Evolutionary conservation across 2,113 vertebrate genomes (phyloP).

Genomic region (Paracanthobrama guichenoti): DNA sequence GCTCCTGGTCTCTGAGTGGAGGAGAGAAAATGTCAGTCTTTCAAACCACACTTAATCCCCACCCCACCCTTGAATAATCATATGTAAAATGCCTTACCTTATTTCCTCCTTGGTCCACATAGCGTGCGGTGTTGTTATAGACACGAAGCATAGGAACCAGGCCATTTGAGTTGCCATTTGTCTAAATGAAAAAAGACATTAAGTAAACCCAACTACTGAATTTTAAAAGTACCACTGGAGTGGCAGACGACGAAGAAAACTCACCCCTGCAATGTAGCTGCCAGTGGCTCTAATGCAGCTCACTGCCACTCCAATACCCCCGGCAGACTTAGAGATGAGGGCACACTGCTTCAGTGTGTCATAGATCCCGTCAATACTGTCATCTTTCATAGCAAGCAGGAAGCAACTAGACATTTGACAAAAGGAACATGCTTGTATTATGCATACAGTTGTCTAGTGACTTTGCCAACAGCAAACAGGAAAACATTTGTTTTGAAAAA

Average conservation of each 20-base stretch:
- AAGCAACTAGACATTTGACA: slow-evolving; percentile 82
- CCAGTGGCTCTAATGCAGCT: slow-evolving; percentile 95
- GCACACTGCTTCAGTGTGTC: slow-evolving; percentile 96
- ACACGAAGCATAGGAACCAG: slow-evolving; percentile 96
- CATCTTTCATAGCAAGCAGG: slow-evolving; percentile 93
- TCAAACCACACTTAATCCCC: not conserved
- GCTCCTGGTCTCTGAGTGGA: slow-evolving; percentile 87
- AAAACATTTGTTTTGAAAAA: not conserved
- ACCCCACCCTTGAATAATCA: not conserved
- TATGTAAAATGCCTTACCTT: slow-evolving; percentile 77
- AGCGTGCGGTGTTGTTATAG: slow-evolving; percentile 96
- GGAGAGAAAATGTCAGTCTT: not conserved
- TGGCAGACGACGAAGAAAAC: slow-evolving; percentile 49
- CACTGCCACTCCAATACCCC: slow-evolving; percentile 92
- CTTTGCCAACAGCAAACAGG: not conserved
- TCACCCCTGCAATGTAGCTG: slow-evolving; percentile 96
- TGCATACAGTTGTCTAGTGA: not conserved
- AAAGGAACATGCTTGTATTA: not conserved
- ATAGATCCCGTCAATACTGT: slow-evolving; percentile 97
- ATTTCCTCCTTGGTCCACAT: slow-evolving; percentile 97
- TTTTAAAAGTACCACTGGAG: not conserved
- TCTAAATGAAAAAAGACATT: slow-evolving; percentile 73
- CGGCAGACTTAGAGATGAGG: slow-evolving; percentile 94
- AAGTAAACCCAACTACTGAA: not conserved
- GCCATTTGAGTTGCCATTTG: slow-evolving; percentile 93